phyloP scores from a whole-genome alignment of 2,888 invertebrate species.

The Lysandra bellargus region DNA sequence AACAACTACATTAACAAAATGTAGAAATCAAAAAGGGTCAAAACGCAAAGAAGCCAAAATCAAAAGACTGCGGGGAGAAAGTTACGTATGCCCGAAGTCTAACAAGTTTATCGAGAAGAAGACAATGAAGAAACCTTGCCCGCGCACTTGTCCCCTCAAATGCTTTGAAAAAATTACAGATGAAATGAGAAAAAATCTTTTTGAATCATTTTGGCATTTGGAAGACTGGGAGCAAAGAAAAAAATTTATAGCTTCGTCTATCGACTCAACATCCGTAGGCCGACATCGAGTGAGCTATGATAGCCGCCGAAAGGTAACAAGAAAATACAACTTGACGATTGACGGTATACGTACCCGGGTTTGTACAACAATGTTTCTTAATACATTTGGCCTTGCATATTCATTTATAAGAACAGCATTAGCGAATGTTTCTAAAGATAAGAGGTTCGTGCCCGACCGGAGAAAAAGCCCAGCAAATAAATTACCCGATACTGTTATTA shows the following conservation, averaged over 20 bases:
- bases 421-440: neutral
- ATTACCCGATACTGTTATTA: neutral
- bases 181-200: neutral
- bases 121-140: neutral
- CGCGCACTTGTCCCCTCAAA: neutral
- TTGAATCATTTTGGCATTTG: neutral
- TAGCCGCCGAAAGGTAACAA: neutral
- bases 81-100: neutral
- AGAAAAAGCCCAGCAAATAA: neutral
- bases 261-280: neutral
- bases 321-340: neutral
- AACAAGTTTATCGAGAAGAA: neutral
- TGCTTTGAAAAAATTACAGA: neutral
- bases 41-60: neutral
- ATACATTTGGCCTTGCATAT: neutral
- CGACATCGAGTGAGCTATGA: neutral
- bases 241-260: neutral
- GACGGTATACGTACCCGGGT: neutral
- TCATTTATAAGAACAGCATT: neutral
- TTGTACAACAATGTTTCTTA: neutral
- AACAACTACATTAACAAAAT: neutral
- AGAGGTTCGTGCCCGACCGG: neutral
- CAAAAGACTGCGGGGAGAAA: neutral
- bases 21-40: neutral
- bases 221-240: neutral